Evolutionary conservation across 2,888 invertebrate species (phyloP).

Genomic region (Trichogramma dendrolimi): DNA sequence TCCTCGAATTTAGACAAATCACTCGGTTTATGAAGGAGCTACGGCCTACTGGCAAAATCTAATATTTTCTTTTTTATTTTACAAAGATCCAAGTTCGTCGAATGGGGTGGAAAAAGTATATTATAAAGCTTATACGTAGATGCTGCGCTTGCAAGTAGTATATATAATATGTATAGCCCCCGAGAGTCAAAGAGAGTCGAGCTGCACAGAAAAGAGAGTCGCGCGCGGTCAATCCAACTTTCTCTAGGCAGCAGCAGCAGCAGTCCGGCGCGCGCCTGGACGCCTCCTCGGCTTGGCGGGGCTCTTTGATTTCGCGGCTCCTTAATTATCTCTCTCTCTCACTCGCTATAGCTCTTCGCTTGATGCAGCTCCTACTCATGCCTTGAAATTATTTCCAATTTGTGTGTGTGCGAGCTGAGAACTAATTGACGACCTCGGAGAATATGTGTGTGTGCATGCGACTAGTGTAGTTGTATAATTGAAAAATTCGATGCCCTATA

Average conservation of each 20-base stretch:
- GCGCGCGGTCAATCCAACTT: too few species aligned
- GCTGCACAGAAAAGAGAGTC: too few species aligned
- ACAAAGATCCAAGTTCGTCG: too few species aligned
- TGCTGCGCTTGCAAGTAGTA: neutral
- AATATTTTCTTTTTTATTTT: too few species aligned
- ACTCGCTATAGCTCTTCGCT: neutral
- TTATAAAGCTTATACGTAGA: neutral
- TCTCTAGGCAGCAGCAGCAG: too few species aligned
- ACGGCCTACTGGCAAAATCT: too few species aligned
- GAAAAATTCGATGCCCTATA: neutral
- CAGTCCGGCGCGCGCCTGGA: neutral
- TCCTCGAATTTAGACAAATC: too few species aligned
- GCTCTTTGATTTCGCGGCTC: constrained; percentile 25
- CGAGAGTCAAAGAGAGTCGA: too few species aligned
- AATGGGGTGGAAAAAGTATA: too few species aligned
- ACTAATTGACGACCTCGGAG: constrained; percentile 3
- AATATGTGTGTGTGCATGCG: neutral
- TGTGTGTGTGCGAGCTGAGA: neutral
- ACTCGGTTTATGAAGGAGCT: too few species aligned
- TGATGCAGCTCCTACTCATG: neutral
- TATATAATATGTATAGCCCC: too few species aligned
- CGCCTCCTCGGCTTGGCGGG: neutral
- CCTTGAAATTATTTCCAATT: constrained; percentile 22
- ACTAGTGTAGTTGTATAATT: neutral
- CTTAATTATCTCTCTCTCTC: constrained; percentile 23